These are phyloP conservation scores for Plagiodera versicolora DNA, from an alignment of 2,888 invertebrate species.

Conservation along the genomic window DNA sequence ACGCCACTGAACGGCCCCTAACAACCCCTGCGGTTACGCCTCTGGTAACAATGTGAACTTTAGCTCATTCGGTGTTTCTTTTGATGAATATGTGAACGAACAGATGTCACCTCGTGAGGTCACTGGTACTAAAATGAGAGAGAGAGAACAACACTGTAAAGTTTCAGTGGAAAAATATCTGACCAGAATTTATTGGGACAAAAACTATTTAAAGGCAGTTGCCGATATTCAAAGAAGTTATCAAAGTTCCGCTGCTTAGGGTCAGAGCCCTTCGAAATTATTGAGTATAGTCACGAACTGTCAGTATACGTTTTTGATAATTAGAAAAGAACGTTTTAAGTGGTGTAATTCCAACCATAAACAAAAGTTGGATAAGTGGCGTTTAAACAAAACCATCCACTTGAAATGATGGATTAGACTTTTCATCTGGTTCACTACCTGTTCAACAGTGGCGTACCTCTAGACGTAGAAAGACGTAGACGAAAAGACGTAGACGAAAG, in stretches of 20 bases:
- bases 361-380: slow-evolving; percentile 24
- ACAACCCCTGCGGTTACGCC: too few relatives aligned
- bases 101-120: not conserved
- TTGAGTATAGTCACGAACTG: not conserved
- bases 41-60: too few relatives aligned
- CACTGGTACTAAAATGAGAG: not conserved
- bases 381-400: slow-evolving; percentile 20
- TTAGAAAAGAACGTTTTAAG: slow-evolving; percentile 5
- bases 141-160: not conserved
- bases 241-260: too few relatives aligned
- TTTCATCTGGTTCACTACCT: slow-evolving; percentile 18
- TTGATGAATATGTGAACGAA: not conserved
- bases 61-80: not conserved
- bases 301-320: not conserved
- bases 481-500: too few relatives aligned
- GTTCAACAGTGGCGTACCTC: not conserved
- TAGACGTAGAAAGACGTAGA: too few relatives aligned
- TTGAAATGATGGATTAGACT: slow-evolving; percentile 28
- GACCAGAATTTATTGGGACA: not conserved
- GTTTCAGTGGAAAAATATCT: not conserved
- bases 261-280: too few relatives aligned
- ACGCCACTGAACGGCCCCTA: too few relatives aligned
- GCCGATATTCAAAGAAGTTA: too few relatives aligned
- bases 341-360: slow-evolving; percentile 14
- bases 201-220: too few relatives aligned